Evolutionary conservation across 2,888 invertebrate species (phyloP).

Genomic region (Limnephilus marmoratus): DNA sequence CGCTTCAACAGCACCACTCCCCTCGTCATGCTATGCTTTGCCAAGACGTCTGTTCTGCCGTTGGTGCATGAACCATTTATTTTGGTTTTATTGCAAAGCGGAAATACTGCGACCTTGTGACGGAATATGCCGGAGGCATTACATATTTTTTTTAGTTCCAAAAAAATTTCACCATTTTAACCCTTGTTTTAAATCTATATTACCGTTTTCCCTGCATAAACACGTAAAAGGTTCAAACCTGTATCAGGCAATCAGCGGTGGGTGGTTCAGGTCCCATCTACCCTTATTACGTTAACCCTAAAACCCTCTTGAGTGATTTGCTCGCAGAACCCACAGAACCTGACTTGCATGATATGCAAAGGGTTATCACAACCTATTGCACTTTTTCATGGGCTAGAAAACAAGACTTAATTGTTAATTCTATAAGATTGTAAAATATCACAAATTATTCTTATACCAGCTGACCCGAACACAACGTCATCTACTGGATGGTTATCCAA

Average conservation of each 20-base stretch:
- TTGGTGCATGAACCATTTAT: no score
- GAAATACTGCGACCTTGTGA: no score
- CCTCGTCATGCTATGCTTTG: no score
- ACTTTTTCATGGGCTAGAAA: neutral
- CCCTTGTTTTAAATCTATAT: neutral
- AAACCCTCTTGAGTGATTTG: neutral
- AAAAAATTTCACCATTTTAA: neutral
- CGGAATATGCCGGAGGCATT: no score
- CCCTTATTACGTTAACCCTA: neutral
- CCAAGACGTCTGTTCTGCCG: no score
- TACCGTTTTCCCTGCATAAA: neutral
- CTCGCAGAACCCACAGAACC: neutral
- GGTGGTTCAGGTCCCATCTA: neutral
- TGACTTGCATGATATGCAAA: neutral
- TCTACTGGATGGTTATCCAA: no score
- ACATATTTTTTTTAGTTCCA: no score
- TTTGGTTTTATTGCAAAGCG: no score
- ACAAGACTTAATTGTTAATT: neutral
- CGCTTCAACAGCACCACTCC: no score
- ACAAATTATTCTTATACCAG: no score
- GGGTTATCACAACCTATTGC: neutral
- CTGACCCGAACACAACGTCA: no score
- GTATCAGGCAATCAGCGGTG: neutral
- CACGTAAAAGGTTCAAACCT: neutral
- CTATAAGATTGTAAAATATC: no score